phyloP scores from a whole-genome alignment of 92 coral and sea anemone genomes.

The Montipora capitata region DNA sequence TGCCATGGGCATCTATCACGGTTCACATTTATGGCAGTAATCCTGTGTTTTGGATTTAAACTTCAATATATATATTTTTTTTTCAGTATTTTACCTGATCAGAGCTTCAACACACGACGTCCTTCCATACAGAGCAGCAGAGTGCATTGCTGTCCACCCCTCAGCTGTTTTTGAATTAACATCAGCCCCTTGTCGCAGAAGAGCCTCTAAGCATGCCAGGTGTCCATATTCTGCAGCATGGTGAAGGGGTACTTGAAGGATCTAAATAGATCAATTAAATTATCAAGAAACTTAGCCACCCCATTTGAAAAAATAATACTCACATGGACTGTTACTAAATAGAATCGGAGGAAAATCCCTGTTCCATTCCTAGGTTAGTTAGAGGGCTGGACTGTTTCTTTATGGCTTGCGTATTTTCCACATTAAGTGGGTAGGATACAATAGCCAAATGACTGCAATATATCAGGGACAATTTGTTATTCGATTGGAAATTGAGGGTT shows the following conservation, averaged over 20 bases:
- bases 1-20: no score
- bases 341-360: no score
- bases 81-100: slow-evolving; percentile 79
- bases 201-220: slow-evolving; percentile 92
- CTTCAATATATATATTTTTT: background rate
- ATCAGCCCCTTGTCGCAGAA: slow-evolving; percentile 94
- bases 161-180: slow-evolving; percentile 93
- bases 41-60: background rate
- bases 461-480: no score
- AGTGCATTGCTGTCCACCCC: slow-evolving; percentile 99
- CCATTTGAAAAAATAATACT: no score
- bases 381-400: no score
- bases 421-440: no score
- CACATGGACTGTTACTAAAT: no score
- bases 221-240: slow-evolving; percentile 98
- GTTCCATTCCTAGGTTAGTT: no score
- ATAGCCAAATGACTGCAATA: no score
- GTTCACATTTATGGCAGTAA: background rate
- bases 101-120: slow-evolving; percentile 93
- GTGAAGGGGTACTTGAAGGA: slow-evolving; percentile 96
- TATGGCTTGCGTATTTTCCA: no score
- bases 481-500: no score
- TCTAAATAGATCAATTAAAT: slow-evolving; percentile 26
- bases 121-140: slow-evolving; percentile 92
- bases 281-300: background rate